Base-by-base conservation (phyloP, 2,888 invertebrate species). In the Itoplectis maculator region DNA sequence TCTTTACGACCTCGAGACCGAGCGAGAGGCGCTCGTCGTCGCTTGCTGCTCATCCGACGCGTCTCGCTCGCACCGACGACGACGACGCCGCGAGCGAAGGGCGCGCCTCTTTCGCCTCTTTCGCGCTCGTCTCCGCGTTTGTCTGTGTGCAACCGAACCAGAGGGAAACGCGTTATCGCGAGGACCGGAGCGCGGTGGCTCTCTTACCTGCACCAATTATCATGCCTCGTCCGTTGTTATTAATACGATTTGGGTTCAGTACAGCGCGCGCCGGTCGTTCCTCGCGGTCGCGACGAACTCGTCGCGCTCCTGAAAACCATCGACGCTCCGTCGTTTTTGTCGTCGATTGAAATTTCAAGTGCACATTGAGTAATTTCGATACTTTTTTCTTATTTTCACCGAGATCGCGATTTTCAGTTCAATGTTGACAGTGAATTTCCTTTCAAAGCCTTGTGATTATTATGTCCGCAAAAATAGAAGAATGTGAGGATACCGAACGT, bases 121-220 rank as follows among this genome's bases (percentile, higher is more conserved):
- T 47, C 49, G 29, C 9, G 18, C 35, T 4, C 23, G 29, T 54
- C 23, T 56, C n/a, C 15, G 66, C 40, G 40, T 13, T n/a, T n/a
- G 49, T 40, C 23, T 63, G 70, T 70, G 56, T 82, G 85, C 84
- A 84, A 88, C 85, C 83, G 87, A 89, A 90, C 86, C 86, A n/a
- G 86, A 88, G 89, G 75, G 72, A 79, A 90, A 89, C 87, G 87
- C 88, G 90, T 90, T 90, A 90, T 90, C 90, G 90, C 87, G 86
- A 87, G 85, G 45, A 79, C 70, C 59, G 75, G n/a, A 76, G 79
- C 87, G 89, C 89, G 85, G 89, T 89, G 88, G 88, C 87, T 88
- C 87, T 87, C 86, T 77, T 87, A 87, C 87, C 90, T 81, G 86
- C 85, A 86, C 86, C 87, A 90, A 90, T 90, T 90, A 90, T 88